Evolutionary conservation across 2,888 invertebrate genomes (phyloP).

Genomic region (Caenorhabditis angaria): DNA sequence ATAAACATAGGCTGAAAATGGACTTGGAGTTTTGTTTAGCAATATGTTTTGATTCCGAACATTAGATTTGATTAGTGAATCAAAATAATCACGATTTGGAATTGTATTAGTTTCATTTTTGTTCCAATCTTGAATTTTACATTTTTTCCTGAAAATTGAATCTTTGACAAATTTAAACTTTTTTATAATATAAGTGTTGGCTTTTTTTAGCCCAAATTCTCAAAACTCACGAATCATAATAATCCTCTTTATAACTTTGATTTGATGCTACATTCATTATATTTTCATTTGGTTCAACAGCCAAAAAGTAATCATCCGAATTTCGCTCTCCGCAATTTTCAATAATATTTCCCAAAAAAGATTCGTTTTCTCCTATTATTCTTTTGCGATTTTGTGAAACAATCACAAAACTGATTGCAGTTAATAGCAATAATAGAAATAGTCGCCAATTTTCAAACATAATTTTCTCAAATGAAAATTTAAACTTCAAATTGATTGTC

Average conservation of each 20-base stretch:
- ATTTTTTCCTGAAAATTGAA: background rate
- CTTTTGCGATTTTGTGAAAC: too few species aligned
- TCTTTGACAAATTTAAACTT: too few species aligned
- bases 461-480: too few species aligned
- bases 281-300: background rate
- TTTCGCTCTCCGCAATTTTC: background rate
- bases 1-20: conserved; percentile 3
- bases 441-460: too few species aligned
- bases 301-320: background rate
- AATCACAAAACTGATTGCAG: too few species aligned
- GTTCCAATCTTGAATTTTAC: conserved; percentile 10
- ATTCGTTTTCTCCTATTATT: too few species aligned
- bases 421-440: too few species aligned
- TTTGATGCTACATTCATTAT: background rate
- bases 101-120: background rate
- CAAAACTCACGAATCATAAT: background rate
- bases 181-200: too few species aligned
- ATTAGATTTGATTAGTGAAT: background rate
- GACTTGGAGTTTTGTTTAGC: background rate
- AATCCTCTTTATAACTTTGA: conserved; percentile 12
- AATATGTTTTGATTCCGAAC: background rate
- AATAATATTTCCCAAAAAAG: too few species aligned
- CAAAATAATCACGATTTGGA: background rate
- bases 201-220: too few species aligned
- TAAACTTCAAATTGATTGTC: too few species aligned